Evolutionary conservation across 2,113 vertebrate genomes (phyloP).

Genomic region (Prunella fulvescens): DNA sequence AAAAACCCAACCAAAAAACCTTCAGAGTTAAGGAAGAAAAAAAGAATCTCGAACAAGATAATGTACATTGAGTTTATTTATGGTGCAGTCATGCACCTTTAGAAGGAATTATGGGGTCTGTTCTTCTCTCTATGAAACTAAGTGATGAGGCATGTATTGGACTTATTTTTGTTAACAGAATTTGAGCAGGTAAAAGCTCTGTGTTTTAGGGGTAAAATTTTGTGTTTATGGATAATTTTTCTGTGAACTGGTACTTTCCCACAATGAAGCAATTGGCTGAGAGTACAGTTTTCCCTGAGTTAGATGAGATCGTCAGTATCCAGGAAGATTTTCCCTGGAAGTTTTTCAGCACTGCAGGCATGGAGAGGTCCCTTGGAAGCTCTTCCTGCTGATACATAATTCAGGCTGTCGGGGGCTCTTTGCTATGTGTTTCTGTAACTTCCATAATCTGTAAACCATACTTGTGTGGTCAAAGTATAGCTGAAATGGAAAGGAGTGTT

Average conservation of each 20-base stretch:
- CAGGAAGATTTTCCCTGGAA: constrained; percentile 39
- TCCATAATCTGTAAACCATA: constrained; percentile 34
- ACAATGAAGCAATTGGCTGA: background rate
- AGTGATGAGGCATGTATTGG: background rate
- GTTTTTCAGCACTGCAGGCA: constrained; percentile 43
- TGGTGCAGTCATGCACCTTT: background rate
- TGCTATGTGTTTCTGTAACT: constrained; percentile 17
- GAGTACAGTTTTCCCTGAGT: background rate
- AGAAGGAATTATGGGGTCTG: background rate
- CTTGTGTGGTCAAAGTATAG: constrained; percentile 29
- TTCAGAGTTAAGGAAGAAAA: background rate
- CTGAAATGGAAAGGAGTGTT: background rate
- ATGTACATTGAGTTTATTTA: background rate
- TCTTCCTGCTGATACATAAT: constrained; percentile 20
- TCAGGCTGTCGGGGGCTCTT: background rate
- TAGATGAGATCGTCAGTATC: background rate
- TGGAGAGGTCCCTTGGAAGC: constrained; percentile 54
- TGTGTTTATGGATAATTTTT: background rate
- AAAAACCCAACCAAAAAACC: background rate
- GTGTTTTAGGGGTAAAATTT: background rate
- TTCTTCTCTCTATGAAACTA: background rate
- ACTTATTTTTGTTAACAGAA: background rate
- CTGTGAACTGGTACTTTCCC: background rate
- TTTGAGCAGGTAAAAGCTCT: background rate
- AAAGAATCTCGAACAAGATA: background rate